Conservation (phyloP, 2,888 invertebrate genomes). For the Lasioglossum zephyrum region DNA sequence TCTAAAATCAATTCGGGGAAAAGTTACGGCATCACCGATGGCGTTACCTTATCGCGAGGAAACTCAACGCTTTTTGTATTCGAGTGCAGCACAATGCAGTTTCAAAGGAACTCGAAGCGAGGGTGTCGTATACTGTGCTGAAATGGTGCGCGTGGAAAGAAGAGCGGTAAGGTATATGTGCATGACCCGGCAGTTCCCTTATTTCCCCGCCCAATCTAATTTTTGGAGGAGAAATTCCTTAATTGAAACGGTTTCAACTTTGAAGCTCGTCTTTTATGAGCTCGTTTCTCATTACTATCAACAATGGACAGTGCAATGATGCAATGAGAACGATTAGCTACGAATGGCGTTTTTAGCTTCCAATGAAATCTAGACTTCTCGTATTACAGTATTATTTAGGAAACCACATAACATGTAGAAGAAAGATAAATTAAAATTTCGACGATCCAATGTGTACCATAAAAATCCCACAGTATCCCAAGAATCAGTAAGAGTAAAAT, state of each 20-base stretch:
- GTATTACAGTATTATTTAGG: too few relatives aligned
- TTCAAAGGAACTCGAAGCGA: slow-evolving; percentile 10
- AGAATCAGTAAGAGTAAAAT: too few relatives aligned
- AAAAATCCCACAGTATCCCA: too few relatives aligned
- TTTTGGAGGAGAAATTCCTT: not conserved
- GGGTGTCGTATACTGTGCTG: not conserved
- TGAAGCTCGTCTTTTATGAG: too few relatives aligned
- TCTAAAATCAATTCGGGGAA: slow-evolving; percentile 41
- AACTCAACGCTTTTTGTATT: slow-evolving; percentile 7
- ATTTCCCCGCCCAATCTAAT: not conserved
- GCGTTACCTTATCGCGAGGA: slow-evolving; percentile 24
- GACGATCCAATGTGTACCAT: too few relatives aligned
- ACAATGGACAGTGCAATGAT: not conserved
- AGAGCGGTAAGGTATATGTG: not conserved
- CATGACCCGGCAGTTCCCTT: not conserved
- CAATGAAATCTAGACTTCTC: too few relatives aligned
- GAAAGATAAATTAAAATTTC: too few relatives aligned
- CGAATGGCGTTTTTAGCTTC: not conserved
- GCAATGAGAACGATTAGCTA: not conserved
- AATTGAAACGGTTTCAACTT: not conserved
- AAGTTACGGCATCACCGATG: slow-evolving; percentile 29
- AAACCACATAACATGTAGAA: too few relatives aligned
- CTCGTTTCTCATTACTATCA: not conserved
- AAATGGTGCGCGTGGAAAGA: not conserved
- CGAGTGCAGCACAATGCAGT: not conserved